phyloP scores from a whole-genome alignment of 2,888 invertebrate species.

The Petrophora chlorosata region DNA sequence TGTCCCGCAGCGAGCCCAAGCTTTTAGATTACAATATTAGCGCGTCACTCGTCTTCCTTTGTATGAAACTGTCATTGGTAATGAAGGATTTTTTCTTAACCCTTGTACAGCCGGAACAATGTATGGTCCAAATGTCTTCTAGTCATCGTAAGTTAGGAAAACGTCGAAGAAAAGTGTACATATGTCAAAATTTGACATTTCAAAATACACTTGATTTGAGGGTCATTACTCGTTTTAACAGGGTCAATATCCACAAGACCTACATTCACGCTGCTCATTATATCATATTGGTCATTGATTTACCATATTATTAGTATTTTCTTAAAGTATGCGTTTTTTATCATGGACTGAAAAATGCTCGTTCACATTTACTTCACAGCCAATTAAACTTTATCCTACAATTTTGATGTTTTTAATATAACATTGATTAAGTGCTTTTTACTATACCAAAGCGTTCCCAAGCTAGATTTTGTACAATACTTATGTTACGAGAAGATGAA shows the following conservation, averaged over 20 bases:
- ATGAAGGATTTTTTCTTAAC: too few species aligned
- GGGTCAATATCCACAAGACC: background rate
- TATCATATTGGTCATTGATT: conserved; percentile 18
- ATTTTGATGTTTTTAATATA: conserved; percentile 32
- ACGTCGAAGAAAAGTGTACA: too few species aligned
- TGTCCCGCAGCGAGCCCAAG: too few species aligned
- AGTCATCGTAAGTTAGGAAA: too few species aligned
- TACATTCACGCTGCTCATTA: conserved; percentile 4
- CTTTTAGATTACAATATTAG: too few species aligned
- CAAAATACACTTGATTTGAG: too few species aligned
- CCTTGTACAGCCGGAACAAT: too few species aligned
- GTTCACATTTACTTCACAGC: conserved; percentile 75
- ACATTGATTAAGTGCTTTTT: conserved; percentile 26
- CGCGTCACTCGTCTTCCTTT: too few species aligned
- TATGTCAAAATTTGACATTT: too few species aligned
- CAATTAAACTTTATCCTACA: conserved; percentile 66
- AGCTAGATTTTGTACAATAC: conserved; percentile 22
- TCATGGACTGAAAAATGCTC: conserved; percentile 63
- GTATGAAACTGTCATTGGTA: too few species aligned
- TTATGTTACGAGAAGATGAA: background rate
- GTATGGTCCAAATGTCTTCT: too few species aligned
- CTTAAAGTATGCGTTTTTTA: conserved; percentile 39
- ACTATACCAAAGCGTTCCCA: conserved; percentile 29
- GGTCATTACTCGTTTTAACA: too few species aligned
- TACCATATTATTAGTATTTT: conserved; percentile 29